Conservation (phyloP, 2,797 vertebrate species). For the Chaenodraco wilsoni region DNA sequence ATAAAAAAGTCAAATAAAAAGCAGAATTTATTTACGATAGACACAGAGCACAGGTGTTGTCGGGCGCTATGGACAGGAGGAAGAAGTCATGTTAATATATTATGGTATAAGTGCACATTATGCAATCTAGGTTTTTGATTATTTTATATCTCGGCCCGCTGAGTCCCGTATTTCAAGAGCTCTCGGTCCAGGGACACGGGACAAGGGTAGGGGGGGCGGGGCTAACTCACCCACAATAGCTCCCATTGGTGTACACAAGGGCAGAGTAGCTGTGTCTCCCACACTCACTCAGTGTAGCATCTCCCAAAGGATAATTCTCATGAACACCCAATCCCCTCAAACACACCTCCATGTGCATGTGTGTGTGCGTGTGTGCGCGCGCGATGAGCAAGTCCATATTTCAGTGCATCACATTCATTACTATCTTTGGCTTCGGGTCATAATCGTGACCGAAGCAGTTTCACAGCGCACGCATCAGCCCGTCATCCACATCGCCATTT, state of each 20-base stretch:
- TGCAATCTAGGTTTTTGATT: conserved; percentile 89
- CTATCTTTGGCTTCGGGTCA: conserved; percentile 50
- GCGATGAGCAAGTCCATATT: conserved; percentile 47
- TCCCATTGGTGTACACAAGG: conserved; percentile 64
- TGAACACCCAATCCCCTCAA: conserved; percentile 58
- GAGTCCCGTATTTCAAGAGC: conserved; percentile 64
- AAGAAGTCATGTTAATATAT: conserved; percentile 91
- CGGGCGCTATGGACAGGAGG: conserved; percentile 60
- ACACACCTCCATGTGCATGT: conserved; percentile 45
- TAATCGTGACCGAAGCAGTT: conserved; percentile 39
- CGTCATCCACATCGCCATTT: conserved; percentile 67
- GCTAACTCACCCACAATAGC: conserved; percentile 78
- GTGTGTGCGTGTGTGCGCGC: conserved; percentile 18
- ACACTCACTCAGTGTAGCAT: conserved; percentile 77
- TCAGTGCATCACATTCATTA: conserved; percentile 55
- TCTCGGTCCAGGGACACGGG: conserved; percentile 39
- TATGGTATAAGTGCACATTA: conserved; percentile 92
- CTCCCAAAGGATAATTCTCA: conserved; percentile 76
- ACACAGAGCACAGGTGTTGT: conserved; percentile 91
- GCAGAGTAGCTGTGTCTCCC: conserved; percentile 76
- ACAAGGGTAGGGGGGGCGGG: conserved; percentile 49
- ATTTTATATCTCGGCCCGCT: conserved; percentile 70
- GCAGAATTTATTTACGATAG: conserved; percentile 93
- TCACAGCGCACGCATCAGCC: conserved; percentile 63
- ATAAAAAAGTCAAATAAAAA: conserved; percentile 78